A percentile compares a stretch with the other conserved stretches of the same genome.
phyloP scores from a whole-genome alignment of 2,113 vertebrate species.

The Semnornis frantzii region DNA sequence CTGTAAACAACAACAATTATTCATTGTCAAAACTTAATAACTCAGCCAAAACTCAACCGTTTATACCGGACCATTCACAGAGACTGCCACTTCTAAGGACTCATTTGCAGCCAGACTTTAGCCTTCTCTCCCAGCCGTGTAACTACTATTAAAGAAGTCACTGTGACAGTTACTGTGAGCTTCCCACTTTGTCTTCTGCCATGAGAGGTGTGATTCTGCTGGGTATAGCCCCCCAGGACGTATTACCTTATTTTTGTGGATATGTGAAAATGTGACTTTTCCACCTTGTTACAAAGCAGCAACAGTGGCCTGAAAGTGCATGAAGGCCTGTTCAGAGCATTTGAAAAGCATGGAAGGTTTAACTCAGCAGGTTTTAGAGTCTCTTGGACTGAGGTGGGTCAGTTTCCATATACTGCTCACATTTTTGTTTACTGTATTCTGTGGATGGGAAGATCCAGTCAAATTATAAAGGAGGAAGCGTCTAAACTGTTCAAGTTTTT shows the following conservation, averaged over 20 bases:
- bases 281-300: neutral
- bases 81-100: neutral
- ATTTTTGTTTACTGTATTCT: neutral
- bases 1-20: constrained; percentile 47
- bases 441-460: neutral
- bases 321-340: neutral
- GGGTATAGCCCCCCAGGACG: neutral
- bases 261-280: neutral
- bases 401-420: neutral
- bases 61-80: neutral
- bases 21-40: constrained; percentile 40
- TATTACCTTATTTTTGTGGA: neutral
- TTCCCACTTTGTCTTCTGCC: neutral
- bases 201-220: neutral
- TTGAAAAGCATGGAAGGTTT: neutral
- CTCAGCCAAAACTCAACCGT: constrained; percentile 19
- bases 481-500: neutral
- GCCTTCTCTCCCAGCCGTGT: neutral
- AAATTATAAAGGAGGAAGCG: neutral
- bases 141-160: neutral
- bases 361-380: neutral
- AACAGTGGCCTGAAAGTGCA: neutral
- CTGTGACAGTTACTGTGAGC: neutral
- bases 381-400: neutral
- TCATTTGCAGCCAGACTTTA: neutral